Conservation (phyloP, 2,888 invertebrate species). For the Tinea semifulvella region DNA sequence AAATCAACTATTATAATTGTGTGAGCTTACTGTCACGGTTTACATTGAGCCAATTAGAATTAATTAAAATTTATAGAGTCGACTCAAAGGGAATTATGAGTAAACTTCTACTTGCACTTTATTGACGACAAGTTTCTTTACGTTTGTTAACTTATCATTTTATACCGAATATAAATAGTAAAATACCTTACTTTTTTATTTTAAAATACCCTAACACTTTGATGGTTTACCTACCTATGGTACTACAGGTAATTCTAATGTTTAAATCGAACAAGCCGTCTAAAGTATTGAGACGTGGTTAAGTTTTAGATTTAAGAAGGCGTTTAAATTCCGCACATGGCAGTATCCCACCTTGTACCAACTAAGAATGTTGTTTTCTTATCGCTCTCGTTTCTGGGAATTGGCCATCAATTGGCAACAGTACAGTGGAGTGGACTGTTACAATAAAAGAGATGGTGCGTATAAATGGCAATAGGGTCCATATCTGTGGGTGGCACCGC, state of each 20-base stretch:
- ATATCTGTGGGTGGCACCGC: constrained; percentile 41
- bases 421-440: background rate
- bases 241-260: no score
- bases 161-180: no score
- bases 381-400: constrained; percentile 9
- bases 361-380: constrained; percentile 4
- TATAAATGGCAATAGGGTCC: constrained; percentile 11
- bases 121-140: constrained; percentile 4
- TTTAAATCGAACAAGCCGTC: constrained; percentile 1
- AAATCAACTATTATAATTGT: constrained; percentile 14
- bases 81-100: constrained; percentile 35
- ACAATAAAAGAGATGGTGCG: constrained; percentile 12
- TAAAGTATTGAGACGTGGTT: background rate
- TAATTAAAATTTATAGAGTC: constrained; percentile 46
- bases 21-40: constrained; percentile 3
- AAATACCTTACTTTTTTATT: no score
- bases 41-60: constrained; percentile 32
- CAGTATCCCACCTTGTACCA: no score
- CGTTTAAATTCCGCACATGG: constrained; percentile 8
- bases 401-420: constrained; percentile 7
- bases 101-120: constrained; percentile 13
- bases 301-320: background rate
- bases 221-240: no score
- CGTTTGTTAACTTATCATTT: no score
- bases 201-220: no score